Evolutionary conservation across 92 coral and sea anemone species (phyloP).

Genomic region (Umimayanthus kanabou): DNA sequence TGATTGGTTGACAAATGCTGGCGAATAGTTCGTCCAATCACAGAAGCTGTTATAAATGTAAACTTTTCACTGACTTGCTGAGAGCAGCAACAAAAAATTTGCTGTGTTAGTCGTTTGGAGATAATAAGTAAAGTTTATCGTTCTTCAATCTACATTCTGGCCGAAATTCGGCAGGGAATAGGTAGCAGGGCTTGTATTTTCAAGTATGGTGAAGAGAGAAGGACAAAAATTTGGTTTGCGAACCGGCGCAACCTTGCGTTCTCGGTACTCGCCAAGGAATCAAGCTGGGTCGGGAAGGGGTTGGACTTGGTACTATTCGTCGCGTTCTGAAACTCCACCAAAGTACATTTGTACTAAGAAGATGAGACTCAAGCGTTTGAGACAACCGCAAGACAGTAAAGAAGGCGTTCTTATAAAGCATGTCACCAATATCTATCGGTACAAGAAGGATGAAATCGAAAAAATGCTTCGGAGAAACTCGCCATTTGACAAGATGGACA

Average conservation of each 20-base stretch:
- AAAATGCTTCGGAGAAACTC: slow-evolving; percentile 20
- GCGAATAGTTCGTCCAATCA: slow-evolving; percentile 4
- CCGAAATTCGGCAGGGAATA: too few relatives aligned
- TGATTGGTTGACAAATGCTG: slow-evolving; percentile 13
- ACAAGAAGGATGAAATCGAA: slow-evolving; percentile 20
- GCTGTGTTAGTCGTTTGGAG: not conserved
- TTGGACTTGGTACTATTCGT: not conserved
- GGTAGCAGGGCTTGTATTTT: not conserved
- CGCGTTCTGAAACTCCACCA: not conserved
- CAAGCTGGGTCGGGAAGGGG: not conserved
- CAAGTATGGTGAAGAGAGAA: slow-evolving; percentile 29
- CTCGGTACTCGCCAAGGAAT: slow-evolving; percentile 5
- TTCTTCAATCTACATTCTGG: not conserved
- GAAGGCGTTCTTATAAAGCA: slow-evolving; percentile 30
- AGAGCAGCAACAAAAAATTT: slow-evolving; percentile 5
- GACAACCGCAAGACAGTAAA: slow-evolving; percentile 28
- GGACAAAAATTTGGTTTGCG: slow-evolving; percentile 34
- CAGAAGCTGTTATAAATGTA: not conserved
- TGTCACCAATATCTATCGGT: not conserved
- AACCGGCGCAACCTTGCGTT: slow-evolving; percentile 35
- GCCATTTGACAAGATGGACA: slow-evolving; percentile 19
- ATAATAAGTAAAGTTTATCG: not conserved
- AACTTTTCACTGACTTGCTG: not conserved
- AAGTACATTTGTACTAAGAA: slow-evolving; percentile 37
- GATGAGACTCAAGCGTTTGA: slow-evolving; percentile 30